phyloP scores from a whole-genome alignment of 1,140 invertebrate genomes.

The Mercenaria mercenaria region DNA sequence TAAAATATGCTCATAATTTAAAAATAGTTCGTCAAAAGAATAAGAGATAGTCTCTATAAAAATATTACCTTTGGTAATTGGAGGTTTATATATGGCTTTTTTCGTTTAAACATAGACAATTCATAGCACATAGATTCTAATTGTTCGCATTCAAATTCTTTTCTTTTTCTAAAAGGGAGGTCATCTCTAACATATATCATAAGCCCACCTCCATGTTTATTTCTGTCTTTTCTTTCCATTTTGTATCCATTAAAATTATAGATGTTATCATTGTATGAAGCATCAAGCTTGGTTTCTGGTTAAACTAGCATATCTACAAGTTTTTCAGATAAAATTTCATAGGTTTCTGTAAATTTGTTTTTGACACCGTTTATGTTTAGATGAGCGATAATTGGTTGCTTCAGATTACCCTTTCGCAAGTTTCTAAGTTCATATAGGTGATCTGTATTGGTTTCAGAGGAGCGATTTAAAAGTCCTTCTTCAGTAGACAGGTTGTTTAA shows the following conservation, averaged over 20 bases:
- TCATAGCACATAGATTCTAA: constrained; percentile 16
- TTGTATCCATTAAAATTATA: constrained; percentile 12
- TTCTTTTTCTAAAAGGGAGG: constrained; percentile 11
- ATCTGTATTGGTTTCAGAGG: no score
- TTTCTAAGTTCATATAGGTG: no score
- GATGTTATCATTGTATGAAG: constrained; percentile 2
- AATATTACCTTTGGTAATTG: background rate
- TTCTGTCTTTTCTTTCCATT: constrained; percentile 12
- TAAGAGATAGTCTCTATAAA: background rate
- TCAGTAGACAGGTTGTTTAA: no score
- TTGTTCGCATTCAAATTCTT: background rate
- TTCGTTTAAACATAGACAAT: background rate
- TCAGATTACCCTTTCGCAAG: no score
- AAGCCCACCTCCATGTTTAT: background rate
- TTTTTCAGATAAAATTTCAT: constrained; percentile 6
- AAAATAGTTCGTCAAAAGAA: background rate
- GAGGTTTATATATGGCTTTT: background rate
- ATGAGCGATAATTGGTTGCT: background rate
- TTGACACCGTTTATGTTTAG: constrained; percentile 3
- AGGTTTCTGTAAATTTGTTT: background rate
- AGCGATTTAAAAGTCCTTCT: no score
- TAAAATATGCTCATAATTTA: constrained; percentile 44
- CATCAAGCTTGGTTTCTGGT: constrained; percentile 17
- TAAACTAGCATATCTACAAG: constrained; percentile 24
- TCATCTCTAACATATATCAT: background rate